Evolutionary conservation across 2,113 vertebrate genomes (phyloP), one percentile per base, ranked within the genome.

Genomic region (Megaptera novaeangliae): DNA sequence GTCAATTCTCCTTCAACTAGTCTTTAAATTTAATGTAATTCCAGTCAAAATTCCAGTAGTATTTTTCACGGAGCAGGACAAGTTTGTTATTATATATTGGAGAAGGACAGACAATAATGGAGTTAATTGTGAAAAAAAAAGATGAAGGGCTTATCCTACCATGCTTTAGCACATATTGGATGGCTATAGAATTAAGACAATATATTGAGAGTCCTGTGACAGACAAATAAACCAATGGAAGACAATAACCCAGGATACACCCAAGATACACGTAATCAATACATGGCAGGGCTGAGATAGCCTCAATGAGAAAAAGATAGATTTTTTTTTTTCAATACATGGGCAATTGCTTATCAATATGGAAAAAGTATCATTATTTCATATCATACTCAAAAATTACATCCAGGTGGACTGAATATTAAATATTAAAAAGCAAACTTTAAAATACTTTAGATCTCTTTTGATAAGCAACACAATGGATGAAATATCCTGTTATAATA

Each of bases 111-210:
- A 29, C 12, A 41, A 34, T 31, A 61, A 27, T 9, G 6, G 23
- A 46, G 64, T 69, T 10, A 55, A 41, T 12, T 64, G 39, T 46
- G 34, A 68, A 87, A 66, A 41, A 41, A 57, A 63, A 80, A 9
- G 13, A 31, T 0, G 1, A 12, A 3, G 1, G 12, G 11, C 13
- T 29, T 39, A 21, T 39, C 14, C 29, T 21, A 3, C 9, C 11
- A 20, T 0, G 4, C 4, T 4, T 29, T 9, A n/a, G 0, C 3
- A 7, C 0, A 2, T 9, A 2, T 31, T 9, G 10, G n/a, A 21
- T 31, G 66, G 27, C 34, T 46, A 0, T 6, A 3, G 49, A 29
- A 39, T 18, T 9, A 29, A 55, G 21, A 17, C 15, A 1, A 3
- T 1, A 25, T 6, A 9, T 3, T 13, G 15, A 13, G 15, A 13